Base-by-base conservation (phyloP, 2,888 invertebrate genomes). In the Tyria jacobaeae region DNA sequence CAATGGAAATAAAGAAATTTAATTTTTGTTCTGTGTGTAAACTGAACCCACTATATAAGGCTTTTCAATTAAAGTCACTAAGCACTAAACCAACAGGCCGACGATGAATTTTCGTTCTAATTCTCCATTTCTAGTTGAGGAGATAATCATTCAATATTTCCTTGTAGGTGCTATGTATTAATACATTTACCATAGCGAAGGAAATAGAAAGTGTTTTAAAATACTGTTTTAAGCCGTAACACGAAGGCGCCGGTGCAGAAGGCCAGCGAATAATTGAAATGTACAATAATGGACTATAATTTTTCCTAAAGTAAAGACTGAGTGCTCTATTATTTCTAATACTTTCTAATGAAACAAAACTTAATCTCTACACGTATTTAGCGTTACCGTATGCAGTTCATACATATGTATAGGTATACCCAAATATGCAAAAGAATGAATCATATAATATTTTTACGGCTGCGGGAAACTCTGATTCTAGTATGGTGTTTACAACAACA, bases 221-320 rank as follows among this genome's bases (percentile, higher is more conserved):
- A 44, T 15, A 21, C 55, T 21, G 21, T 17, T 5, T 21, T 21
- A 51, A 51, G n/a, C 34, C 50, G 27, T 31, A 51, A 31, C 12
- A n/a, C 34, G 7, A 7, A 31, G 39, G 21, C 27, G 27, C 15
- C 41, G 17, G 37, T n/a, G 25, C n/a, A n/a, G n/a, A 49, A 44
- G 60, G 37, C 21, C 24, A 53, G 58, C 70, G 48, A 75, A 73
- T 73, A 75, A 74, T 73, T 70, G 21, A 65, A 65, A 65, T 52
- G 24, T 48, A 37, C 47, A 24, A 37, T 73, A 75, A 74, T 75
- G 68, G 58, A 41, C 56, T 9, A 56, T 57, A 68, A 63, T 74
- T 67, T 60, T 44, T 55, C 55, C 27, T 54, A 66, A 48, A 71
- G 55, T 48, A 52, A 57, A 61, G 70, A 54, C 53, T 24, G 35